Evolutionary conservation across 2,888 invertebrate species (phyloP), one percentile per base, ranked within the genome.

Genomic region (Tricholauxania praeusta): DNA sequence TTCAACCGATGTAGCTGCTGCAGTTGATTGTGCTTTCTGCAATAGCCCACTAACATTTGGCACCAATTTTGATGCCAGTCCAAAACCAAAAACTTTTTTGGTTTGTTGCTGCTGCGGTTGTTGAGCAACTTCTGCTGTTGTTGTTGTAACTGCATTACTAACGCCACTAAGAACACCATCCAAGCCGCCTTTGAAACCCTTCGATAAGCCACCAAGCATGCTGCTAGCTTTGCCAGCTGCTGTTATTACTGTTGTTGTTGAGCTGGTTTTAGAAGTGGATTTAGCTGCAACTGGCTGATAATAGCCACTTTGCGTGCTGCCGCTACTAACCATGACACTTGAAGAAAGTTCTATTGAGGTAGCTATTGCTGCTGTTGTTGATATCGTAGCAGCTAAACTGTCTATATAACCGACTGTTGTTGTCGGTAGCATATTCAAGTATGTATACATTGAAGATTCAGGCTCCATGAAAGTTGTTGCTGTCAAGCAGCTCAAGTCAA

Each of bases 161-260:
- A 80, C 83, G 7, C 82, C 80, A 72, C 80, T 80, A 0, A 85
- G 72, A 3, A 86, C 85, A 3, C 84, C 84, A 72, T 85, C 86
- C 4, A 86, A 71, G 0, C 85, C 84, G 10, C 82, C 85, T 52
- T 83, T 86, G 0, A 86, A 48, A 6, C 86, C 86, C 17, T 84
- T 85, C 0, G 86, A 86, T 1, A 86, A 74, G 4, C 83, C 85
- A 15, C 80, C 84, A 49, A 86, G 74, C 73, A 85, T 79, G 72
- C 78, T 82, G n/a, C 80, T 79, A 64, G 81, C 80, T 79, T 88
- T 85, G 74, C 81, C 83, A 76, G 82, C 83, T 74, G 87, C 86
- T 63, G 83, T 76, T 49, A 82, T 76, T 47, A 84, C 84, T 75
- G 86, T 87, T 75, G 81, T 86, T 63, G 80, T 39, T 39, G 39